A percentile compares a stretch with the other conserved stretches of the same genome.
Evolutionary conservation across 2,113 vertebrate species (phyloP).

Genomic region (Bos javanicus): DNA sequence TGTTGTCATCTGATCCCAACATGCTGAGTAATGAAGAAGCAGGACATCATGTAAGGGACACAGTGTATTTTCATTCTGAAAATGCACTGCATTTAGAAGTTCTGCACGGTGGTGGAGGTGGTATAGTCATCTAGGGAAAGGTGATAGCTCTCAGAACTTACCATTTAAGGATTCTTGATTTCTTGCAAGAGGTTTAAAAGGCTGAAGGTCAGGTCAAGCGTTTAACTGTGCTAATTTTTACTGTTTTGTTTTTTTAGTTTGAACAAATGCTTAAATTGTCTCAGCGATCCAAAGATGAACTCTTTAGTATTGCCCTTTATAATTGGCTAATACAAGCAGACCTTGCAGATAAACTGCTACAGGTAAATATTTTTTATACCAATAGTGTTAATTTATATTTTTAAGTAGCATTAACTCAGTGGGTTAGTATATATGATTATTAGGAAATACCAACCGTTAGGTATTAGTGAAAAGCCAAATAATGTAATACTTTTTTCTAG

Average conservation of each 20-base stretch:
- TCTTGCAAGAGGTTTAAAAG: background rate
- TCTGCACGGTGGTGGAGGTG: background rate
- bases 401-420: background rate
- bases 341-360: constrained; percentile 93
- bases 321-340: constrained; percentile 98
- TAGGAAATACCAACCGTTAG: background rate
- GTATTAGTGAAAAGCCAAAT: background rate
- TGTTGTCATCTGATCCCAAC: constrained; percentile 97
- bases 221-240: background rate
- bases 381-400: background rate
- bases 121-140: background rate
- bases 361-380: constrained; percentile 82
- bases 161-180: background rate
- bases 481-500: background rate
- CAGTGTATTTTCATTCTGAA: background rate
- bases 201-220: background rate
- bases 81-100: background rate
- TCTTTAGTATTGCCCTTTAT: constrained; percentile 97
- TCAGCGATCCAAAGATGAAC: constrained; percentile 95
- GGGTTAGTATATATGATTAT: background rate
- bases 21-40: constrained; percentile 99
- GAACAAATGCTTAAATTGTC: constrained; percentile 95
- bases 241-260: constrained; percentile 85
- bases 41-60: constrained; percentile 90
- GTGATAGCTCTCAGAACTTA: background rate